phyloP scores from a whole-genome alignment of 2,113 vertebrate species.

The Todiramphus saurophagus region DNA sequence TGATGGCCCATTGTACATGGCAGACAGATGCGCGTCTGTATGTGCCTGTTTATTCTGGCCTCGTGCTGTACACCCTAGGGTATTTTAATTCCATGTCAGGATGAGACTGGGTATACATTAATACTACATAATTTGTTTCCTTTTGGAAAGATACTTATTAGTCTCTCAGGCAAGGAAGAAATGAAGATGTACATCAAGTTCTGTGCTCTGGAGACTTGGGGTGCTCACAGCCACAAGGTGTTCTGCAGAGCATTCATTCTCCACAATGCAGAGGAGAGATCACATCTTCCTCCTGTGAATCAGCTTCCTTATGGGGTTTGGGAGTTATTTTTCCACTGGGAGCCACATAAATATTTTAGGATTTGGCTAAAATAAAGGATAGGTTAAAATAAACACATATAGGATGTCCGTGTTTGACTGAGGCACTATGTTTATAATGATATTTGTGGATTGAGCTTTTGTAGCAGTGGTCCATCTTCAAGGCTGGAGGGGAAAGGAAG shows the following conservation, averaged over 20 bases:
- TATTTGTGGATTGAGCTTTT: background rate
- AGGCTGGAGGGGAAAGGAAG: background rate
- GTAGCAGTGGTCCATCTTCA: background rate
- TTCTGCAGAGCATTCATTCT: background rate
- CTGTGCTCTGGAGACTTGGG: background rate
- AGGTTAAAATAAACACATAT: background rate
- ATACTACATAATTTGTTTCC: background rate
- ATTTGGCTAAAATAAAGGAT: background rate
- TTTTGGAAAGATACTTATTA: background rate
- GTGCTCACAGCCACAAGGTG: background rate
- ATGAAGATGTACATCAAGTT: background rate
- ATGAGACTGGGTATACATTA: background rate
- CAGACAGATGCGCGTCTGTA: background rate
- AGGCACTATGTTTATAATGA: background rate
- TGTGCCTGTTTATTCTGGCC: fast-evolving
- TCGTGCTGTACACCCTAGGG: background rate
- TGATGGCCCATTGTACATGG: background rate
- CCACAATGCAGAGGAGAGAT: background rate
- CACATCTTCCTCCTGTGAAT: background rate
- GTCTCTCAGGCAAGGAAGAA: fast-evolving
- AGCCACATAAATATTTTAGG: background rate
- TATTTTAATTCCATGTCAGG: background rate
- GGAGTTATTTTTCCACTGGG: fast-evolving
- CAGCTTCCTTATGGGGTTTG: background rate
- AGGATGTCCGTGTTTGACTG: background rate